These are phyloP conservation scores for Ptyas mucosa DNA, from an alignment of 2,113 vertebrate genomes.

Conservation along the genomic window DNA sequence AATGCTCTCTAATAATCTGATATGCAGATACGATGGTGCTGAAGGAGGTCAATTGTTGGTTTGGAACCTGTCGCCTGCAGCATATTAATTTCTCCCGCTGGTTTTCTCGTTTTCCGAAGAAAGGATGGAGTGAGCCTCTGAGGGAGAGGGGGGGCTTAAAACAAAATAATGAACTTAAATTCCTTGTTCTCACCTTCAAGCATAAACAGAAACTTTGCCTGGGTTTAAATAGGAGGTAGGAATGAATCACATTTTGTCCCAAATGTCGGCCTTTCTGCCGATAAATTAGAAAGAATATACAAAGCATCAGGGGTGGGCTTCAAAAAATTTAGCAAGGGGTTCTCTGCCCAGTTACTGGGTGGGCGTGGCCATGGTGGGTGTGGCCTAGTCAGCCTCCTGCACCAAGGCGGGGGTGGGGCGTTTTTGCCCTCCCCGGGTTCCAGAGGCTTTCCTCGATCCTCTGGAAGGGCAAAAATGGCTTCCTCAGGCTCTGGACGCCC, in stretches of 20 bases:
- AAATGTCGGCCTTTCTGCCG: neutral
- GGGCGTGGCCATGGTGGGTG: no score
- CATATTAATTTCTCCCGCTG: neutral
- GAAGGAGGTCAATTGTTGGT: neutral
- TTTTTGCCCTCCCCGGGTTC: no score
- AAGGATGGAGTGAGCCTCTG: neutral
- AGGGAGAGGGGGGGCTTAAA: neutral
- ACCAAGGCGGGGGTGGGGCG: no score
- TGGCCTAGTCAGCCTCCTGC: no score
- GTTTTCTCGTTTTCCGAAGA: neutral
- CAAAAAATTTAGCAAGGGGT: no score
- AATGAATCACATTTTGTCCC: no score
- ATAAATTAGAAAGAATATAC: neutral
- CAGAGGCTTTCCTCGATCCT: no score
- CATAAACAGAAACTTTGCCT: neutral
- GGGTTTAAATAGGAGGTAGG: neutral
- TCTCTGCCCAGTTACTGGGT: no score
- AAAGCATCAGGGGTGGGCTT: no score
- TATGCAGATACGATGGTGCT: neutral
- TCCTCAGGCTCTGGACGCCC: no score
- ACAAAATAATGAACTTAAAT: neutral
- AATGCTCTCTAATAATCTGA: neutral
- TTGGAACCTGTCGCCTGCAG: neutral
- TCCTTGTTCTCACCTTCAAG: neutral
- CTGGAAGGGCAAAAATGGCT: no score